Conservation (phyloP, 2,797 vertebrate species). For the Manis crassicaudata region DNA sequence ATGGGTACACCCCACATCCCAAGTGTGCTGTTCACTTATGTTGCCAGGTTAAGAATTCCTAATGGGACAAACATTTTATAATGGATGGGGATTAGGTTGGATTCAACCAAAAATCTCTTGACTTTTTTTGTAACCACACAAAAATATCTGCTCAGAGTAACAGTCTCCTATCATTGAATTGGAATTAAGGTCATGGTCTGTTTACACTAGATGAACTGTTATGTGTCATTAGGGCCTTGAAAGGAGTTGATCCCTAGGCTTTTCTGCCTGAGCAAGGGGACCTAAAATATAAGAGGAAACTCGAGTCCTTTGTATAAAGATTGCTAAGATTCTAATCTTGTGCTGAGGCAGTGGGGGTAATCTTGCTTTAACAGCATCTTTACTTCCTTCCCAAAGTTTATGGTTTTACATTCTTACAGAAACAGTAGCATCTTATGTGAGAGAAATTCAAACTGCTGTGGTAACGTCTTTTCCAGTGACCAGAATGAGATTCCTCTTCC, state of each 20-base stretch:
- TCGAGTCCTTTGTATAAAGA: not conserved
- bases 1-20: not conserved
- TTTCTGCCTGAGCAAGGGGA: not conserved
- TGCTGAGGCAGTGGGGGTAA: not conserved
- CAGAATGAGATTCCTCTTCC: not conserved
- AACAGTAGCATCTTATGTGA: not conserved
- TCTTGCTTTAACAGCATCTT: not conserved
- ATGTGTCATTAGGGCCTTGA: not conserved
- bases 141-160: not conserved
- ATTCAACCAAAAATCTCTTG: not conserved
- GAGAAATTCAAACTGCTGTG: not conserved
- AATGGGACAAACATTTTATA: not conserved
- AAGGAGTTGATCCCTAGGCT: not conserved
- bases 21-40: not conserved
- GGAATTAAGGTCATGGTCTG: not conserved
- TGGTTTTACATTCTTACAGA: not conserved
- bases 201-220: not conserved
- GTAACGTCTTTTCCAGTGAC: not conserved
- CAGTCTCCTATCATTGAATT: not conserved
- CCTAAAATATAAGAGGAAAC: not conserved
- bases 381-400: not conserved
- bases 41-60: constrained; percentile 27
- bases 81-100: not conserved
- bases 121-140: constrained; percentile 21
- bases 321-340: not conserved